phyloP scores from a whole-genome alignment of 2,888 invertebrate genomes.

The Autographa pulchrina region DNA sequence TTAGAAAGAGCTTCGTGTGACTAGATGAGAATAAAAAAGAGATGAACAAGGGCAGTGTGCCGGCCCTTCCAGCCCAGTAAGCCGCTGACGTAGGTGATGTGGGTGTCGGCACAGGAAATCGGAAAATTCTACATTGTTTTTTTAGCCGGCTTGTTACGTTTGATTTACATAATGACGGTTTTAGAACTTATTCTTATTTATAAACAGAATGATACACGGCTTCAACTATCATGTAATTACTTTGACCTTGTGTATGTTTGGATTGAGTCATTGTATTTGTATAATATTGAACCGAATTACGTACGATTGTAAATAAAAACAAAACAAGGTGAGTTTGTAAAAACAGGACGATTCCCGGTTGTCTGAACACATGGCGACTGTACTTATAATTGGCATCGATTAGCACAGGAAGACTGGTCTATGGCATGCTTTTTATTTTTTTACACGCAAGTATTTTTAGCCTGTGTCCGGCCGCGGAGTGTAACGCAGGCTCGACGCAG shows the following conservation, averaged over 20 bases:
- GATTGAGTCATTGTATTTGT: conserved; percentile 2
- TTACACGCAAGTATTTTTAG: conserved; percentile 73
- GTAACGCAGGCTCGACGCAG: conserved; percentile 39
- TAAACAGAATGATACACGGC: conserved; percentile 5
- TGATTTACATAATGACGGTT: neutral
- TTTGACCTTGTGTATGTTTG: neutral
- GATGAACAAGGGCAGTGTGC: neutral
- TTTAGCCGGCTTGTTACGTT: neutral
- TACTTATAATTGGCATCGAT: conserved; percentile 85
- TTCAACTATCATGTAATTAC: conserved; percentile 4
- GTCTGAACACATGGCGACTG: conserved; percentile 24
- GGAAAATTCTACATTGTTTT: conserved; percentile 7
- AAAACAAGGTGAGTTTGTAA: neutral
- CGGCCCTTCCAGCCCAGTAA: neutral
- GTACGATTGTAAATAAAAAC: neutral
- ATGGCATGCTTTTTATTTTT: conserved; percentile 67
- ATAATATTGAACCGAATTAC: neutral
- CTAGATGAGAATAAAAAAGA: neutral
- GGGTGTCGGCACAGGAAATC: neutral
- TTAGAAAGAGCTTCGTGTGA: neutral
- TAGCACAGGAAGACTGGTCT: conserved; percentile 86
- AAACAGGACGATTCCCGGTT: conserved; percentile 25
- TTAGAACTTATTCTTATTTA: neutral
- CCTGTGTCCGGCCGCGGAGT: conserved; percentile 57
- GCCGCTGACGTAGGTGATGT: neutral